A percentile compares a stretch with the other conserved stretches of the same genome.
phyloP scores from a whole-genome alignment of 2,797 vertebrate genomes.

The Ctenosaura bakeri region DNA sequence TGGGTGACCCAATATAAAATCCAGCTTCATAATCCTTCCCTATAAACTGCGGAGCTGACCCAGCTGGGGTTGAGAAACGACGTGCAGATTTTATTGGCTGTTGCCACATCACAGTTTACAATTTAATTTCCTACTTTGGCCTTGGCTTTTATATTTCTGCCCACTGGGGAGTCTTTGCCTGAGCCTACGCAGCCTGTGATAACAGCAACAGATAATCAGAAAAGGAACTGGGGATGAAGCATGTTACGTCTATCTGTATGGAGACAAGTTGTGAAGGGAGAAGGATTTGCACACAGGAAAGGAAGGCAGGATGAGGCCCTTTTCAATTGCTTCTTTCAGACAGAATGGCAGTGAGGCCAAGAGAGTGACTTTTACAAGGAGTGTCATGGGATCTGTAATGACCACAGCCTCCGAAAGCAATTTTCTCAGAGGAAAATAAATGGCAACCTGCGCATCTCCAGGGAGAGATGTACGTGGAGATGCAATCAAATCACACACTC shows the following conservation, averaged over 20 bases:
- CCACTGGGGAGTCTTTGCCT: not conserved
- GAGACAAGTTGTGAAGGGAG: not conserved
- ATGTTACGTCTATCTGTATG: not conserved
- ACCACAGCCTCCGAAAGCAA: not conserved
- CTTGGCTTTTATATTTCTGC: not conserved
- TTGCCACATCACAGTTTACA: not conserved
- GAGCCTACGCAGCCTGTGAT: not conserved
- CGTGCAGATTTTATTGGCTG: not conserved
- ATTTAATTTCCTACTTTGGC: not conserved
- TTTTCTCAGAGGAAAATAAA: slow-evolving; percentile 16
- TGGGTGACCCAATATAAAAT: slow-evolving; percentile 12
- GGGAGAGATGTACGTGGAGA: not conserved
- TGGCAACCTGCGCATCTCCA: not conserved
- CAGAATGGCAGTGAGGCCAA: not conserved
- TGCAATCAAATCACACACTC: not conserved
- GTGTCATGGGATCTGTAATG: not conserved
- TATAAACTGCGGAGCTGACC: not conserved
- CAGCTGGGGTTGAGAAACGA: not conserved
- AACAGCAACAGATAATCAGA: not conserved
- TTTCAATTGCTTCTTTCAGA: not conserved
- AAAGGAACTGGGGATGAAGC: rapidly evolving
- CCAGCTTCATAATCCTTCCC: not conserved
- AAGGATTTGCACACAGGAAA: not conserved
- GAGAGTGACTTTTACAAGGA: not conserved
- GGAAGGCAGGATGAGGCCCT: no score